These are phyloP conservation scores for Magallana nippona DNA, from an alignment of 2,888 invertebrate species.

Conservation along the genomic window DNA sequence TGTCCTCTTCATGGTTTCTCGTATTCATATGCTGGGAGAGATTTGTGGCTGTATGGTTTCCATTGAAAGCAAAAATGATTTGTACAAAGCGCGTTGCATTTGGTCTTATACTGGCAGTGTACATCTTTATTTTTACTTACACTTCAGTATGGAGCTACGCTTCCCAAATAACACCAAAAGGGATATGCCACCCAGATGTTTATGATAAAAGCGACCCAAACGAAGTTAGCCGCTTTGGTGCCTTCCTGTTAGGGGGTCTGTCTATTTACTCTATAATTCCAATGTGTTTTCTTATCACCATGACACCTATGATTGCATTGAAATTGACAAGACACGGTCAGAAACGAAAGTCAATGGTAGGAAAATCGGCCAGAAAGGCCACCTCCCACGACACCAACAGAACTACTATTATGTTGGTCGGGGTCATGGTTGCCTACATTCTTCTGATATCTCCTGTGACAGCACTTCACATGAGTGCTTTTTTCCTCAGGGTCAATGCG, in stretches of 20 bases:
- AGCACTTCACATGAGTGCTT: conserved; percentile 59
- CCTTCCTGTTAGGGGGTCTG: conserved; percentile 47
- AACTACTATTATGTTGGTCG: conserved; percentile 65
- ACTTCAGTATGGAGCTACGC: conserved; percentile 55
- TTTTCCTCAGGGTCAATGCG: conserved; percentile 55
- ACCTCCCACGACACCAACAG: conserved; percentile 45
- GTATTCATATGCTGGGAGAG: conserved; percentile 64
- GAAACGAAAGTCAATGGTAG: conserved; percentile 10
- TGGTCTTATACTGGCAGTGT: conserved; percentile 45
- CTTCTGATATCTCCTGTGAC: conserved; percentile 63
- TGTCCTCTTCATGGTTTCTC: conserved; percentile 68
- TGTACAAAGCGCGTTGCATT: conserved; percentile 51
- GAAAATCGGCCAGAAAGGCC: conserved; percentile 33
- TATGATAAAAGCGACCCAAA: conserved; percentile 38
- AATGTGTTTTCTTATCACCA: conserved; percentile 47
- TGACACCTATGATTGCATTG: conserved; percentile 52
- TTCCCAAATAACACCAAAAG: conserved; percentile 49
- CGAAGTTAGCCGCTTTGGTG: not conserved
- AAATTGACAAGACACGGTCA: conserved; percentile 38
- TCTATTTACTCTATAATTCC: conserved; percentile 53
- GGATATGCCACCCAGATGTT: conserved; percentile 51
- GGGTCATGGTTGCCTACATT: conserved; percentile 62
- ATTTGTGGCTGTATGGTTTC: conserved; percentile 65
- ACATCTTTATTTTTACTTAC: conserved; percentile 45
- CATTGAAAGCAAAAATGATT: conserved; percentile 52